phyloP scores from a whole-genome alignment of 2,888 invertebrate species.

The Coelinius sp. region DNA sequence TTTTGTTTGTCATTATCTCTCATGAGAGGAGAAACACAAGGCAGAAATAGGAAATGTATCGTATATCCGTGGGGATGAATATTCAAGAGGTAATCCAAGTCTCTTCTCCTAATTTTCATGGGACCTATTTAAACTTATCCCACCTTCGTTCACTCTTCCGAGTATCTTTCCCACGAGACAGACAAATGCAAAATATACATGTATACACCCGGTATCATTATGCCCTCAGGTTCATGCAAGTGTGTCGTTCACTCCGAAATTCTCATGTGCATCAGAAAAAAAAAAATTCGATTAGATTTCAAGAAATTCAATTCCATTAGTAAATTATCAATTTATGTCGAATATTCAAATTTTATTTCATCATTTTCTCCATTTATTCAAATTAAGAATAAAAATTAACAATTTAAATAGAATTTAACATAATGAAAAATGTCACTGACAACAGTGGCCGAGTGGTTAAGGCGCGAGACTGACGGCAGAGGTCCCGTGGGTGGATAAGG shows the following conservation, averaged over 20 bases:
- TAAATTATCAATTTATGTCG: not conserved
- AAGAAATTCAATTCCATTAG: too few species aligned
- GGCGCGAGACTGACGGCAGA: too few species aligned
- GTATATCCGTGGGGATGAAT: constrained; percentile 30
- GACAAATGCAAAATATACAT: not conserved
- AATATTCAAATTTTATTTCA: too few species aligned
- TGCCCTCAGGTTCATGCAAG: not conserved
- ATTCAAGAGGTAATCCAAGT: constrained; percentile 37
- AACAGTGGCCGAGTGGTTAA: too few species aligned
- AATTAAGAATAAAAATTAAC: too few species aligned
- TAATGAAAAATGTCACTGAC: too few species aligned
- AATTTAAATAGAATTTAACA: too few species aligned
- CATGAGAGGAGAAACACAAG: not conserved
- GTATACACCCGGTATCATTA: not conserved
- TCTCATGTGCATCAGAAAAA: not conserved
- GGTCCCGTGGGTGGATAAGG: too few species aligned
- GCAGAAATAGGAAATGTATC: constrained; percentile 24
- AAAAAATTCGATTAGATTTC: not conserved
- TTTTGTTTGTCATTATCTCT: constrained; percentile 5
- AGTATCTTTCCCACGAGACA: constrained; percentile 5
- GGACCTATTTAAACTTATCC: constrained; percentile 34
- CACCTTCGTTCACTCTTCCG: constrained; percentile 5
- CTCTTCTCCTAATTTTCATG: constrained; percentile 33
- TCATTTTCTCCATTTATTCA: too few species aligned
- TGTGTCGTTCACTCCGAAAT: not conserved